Base-by-base conservation (phyloP, 2,888 invertebrate genomes). In the Drosophila antonietae region DNA sequence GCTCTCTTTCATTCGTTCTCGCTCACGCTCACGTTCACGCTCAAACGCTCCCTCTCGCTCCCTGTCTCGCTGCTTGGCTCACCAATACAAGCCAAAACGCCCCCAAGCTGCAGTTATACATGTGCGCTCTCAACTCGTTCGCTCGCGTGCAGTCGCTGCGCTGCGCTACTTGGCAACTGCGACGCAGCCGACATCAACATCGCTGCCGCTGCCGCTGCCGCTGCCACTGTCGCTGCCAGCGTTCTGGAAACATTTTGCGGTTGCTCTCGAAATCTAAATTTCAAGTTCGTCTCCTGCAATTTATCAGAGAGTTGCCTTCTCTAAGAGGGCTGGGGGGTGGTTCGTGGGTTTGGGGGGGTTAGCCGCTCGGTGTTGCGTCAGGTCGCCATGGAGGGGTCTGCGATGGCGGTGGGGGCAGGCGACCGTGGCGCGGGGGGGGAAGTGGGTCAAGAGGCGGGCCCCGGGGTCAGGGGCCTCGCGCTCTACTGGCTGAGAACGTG, bases 261-360 rank as follows among this genome's bases (percentile, higher is more conserved):
- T 74, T 78, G 79, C 86, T 88, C 88, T 84, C 86, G 73, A 88
- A 84, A 83, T 88, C 90, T 90, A 90, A 88, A 89, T 88, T 88
- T 88, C 88, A 88, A 88, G 88, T 88, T 88, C 90, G 90, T 86
- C 90, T 89, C 82, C 77, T 80, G 74, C 69, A 73, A 77, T 79
- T 80, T 77, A 81, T 78, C 87, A 75, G 81, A 71, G 83, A 81
- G 70, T n/a, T n/a, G n/a, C n/a, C n/a, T n/a, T n/a, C n/a, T n/a
- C n/a, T n/a, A n/a, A n/a, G n/a, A n/a, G n/a, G n/a, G n/a, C n/a
- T n/a, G n/a, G n/a, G n/a, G n/a, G n/a, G n/a, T n/a, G n/a, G n/a
- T n/a, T n/a, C n/a, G n/a, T n/a, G n/a, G n/a, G n/a, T n/a, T n/a
- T n/a, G n/a, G n/a, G n/a, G n/a, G n/a, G n/a, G n/a, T n/a, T n/a